Base-by-base conservation (phyloP, 1,140 invertebrate species). In the Ladona fulva region DNA sequence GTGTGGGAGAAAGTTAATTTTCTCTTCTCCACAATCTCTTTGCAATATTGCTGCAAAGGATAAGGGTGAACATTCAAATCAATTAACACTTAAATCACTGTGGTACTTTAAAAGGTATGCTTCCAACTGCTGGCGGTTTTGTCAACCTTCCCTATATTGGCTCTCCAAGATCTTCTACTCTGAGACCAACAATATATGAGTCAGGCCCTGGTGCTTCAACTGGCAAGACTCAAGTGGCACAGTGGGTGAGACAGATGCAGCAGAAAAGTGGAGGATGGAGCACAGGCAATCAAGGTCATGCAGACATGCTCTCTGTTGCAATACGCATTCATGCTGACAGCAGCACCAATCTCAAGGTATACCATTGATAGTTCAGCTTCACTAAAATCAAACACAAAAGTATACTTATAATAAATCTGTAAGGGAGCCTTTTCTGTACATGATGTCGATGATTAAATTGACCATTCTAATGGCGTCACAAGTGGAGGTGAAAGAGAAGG, bases 271-370 rank as follows among this genome's bases (percentile, higher is more conserved):
- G 37, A 74, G 78, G 77, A 16, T 29, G 78, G 14, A 77, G 78
- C 0, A 16, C 74, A 74, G 78, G 78, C n/a, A 73, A 42, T 74
- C 29, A 24, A 0, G 77, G 11, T 42, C 80, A 79, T 78, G 73
- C 76, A 78, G 86, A 86, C 78, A 94, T 95, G 90, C 82, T 97
- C 0, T 90, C 91, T 0, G 84, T 96, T 24, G 94, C 94, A 5
- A 86, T 95, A 22, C 90, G 91, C 82, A 91, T 95, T 80, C 81
- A 91, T 85, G 83, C 89, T 79, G 84, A 89, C 76, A 88, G 90
- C 80, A 86, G 87, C 79, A 87, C 87, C 11, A 86, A 88, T 80
- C 87, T 91, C 59, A 93, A 93, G 87, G 90, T 90, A 78, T n/a
- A n/a, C n/a, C n/a, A n/a, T n/a, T n/a, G n/a, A n/a, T n/a, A n/a